Evolutionary conservation across 2,797 vertebrate species (phyloP), one percentile per base, ranked within the genome.

Genomic region (Scomberomorus guttatus): DNA sequence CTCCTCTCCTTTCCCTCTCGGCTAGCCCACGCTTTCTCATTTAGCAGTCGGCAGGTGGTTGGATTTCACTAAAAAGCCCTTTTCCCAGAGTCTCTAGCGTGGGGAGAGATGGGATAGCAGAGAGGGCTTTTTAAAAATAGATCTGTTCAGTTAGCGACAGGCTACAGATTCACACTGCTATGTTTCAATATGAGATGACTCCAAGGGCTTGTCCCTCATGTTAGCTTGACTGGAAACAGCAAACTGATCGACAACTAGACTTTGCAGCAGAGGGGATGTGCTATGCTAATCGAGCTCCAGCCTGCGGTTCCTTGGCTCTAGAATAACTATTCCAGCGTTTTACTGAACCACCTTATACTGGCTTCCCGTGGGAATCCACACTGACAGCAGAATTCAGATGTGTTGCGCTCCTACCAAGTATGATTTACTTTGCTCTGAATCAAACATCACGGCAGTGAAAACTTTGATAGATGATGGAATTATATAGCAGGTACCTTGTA

Each of bases 41-140:
- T 95, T 95, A 93, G 92, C 92, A 94, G 93, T 93, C 93, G 90
- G 94, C 95, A 95, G 94, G 94, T 95, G 94, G 95, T 95, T 94
- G 90, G 89, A 93, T 95, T 93, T 93, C 93, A 93, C 93, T 90
- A 94, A 94, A 94, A 94, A 92, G 92, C 91, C 85, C 82, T 93
- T 91, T 90, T 91, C 92, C 90, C 89, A 86, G 84, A 86, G 92
- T 91, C 89, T 91, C 86, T 77, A 80, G 90, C 60, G 80, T 86
- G 76, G 81, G 73, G 91, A 88, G 88, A 75, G 87, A 84, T 77
- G 87, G 81, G 73, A 84, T 72, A 81, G 82, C 46, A 51, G 77
- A 84, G 79, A 81, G 87, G 82, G 89, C 81, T 83, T 88, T 89
- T 93, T 92, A 89, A 92, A 94, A 94, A 93, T 92, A 93, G 92